Percentiles rank a stretch among this genome's conserved stretches.
Conservation (phyloP, 2,797 vertebrate genomes). For the Lithobates pipiens region DNA sequence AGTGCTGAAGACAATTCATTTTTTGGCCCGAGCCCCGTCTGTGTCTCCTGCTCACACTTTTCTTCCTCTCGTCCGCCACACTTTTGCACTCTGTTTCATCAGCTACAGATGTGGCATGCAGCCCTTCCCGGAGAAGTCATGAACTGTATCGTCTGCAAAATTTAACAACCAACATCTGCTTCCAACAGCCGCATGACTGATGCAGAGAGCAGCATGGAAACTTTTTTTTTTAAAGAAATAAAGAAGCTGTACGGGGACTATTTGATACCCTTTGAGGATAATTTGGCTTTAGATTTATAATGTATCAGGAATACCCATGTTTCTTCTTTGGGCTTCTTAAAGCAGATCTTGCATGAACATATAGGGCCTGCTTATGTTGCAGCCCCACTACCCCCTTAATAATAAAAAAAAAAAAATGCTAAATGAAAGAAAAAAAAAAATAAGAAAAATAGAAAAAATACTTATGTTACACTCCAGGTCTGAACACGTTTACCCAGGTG, state of each 20-base stretch:
- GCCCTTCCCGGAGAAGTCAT: conserved; percentile 80
- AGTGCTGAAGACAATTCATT: conserved; percentile 69
- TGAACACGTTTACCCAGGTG: too few relatives aligned
- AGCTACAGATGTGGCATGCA: conserved; percentile 79
- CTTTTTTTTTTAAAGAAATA: conserved; percentile 61
- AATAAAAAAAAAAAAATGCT: too few relatives aligned
- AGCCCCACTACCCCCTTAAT: too few relatives aligned
- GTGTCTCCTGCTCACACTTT: conserved; percentile 66
- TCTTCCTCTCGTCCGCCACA: conserved; percentile 72
- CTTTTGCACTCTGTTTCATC: conserved; percentile 75
- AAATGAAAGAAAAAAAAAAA: too few relatives aligned
- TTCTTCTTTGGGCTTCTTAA: neutral
- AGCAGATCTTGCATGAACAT: neutral
- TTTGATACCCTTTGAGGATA: conserved; percentile 19
- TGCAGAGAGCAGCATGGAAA: conserved; percentile 77
- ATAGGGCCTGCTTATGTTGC: neutral
- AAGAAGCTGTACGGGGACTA: conserved; percentile 61
- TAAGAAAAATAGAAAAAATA: too few relatives aligned
- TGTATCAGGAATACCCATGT: neutral
- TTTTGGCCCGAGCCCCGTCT: conserved; percentile 66
- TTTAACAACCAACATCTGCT: conserved; percentile 87
- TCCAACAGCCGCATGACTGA: conserved; percentile 70
- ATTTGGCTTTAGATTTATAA: neutral
- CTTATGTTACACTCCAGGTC: too few relatives aligned
- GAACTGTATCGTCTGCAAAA: conserved; percentile 85